phyloP scores from a whole-genome alignment of 2,113 vertebrate genomes.

The Atrichornis clamosus region DNA sequence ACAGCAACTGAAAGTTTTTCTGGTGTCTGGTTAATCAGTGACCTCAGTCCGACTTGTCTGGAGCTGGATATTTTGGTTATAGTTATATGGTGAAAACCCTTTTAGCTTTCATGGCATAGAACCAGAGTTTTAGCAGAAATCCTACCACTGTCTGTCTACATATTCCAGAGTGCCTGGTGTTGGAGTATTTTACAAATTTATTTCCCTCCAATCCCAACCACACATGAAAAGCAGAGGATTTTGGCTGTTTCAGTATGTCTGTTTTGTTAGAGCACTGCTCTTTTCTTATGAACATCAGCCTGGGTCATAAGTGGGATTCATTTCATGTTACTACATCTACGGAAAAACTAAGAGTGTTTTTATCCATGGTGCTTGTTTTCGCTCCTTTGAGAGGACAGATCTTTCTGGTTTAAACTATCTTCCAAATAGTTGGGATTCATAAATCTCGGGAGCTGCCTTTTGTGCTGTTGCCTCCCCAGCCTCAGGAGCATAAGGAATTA shows the following conservation, averaged over 20 bases:
- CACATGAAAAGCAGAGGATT: neutral
- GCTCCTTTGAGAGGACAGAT: neutral
- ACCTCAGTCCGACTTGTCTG: neutral
- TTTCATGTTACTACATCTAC: neutral
- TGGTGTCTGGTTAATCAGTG: neutral
- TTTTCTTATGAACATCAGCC: neutral
- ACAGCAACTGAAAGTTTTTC: neutral
- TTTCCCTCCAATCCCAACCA: neutral
- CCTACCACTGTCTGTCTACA: neutral
- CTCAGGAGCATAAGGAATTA: neutral
- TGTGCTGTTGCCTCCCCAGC: neutral
- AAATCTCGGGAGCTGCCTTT: neutral
- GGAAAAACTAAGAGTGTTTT: neutral
- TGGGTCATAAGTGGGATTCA: neutral
- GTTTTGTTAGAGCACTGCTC: neutral
- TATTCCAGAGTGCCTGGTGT: neutral
- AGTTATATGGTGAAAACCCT: neutral
- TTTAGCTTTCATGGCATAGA: neutral
- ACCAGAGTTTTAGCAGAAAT: neutral
- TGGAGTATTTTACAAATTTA: neutral
- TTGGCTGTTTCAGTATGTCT: neutral
- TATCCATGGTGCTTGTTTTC: neutral
- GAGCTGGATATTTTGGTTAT: neutral
- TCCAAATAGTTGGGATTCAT: neutral
- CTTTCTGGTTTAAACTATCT: neutral